Base-by-base conservation (phyloP, 2,113 vertebrate species). In the Peromyscus californicus region DNA sequence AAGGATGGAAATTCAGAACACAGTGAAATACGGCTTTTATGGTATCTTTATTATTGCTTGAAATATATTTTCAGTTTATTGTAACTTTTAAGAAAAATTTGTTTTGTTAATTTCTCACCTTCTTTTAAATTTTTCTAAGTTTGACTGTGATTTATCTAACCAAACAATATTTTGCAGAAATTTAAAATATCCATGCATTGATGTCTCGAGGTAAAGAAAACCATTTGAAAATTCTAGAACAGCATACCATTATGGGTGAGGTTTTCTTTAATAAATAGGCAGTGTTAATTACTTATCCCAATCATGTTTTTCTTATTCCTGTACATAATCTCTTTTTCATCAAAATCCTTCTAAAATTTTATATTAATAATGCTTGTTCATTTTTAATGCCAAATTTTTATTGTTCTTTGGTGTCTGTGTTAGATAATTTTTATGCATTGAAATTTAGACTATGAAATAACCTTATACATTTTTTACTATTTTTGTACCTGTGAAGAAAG, bases 21-120 rank as follows among this genome's bases (percentile, higher is more conserved):
- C 26, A 72, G 19, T 11, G 0, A 82, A 39, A 54, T 61, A 45
- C 1, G 22, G 1, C 5, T 33, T 15, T 29, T 24, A 39, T 22
- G 3, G 2, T 1, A 24, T 69, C 2, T 16, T 3, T 63, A n/a
- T 29, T 75, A 80, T n/a, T n/a, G 10, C 1, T n/a, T 51, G 7
- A 7, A 22, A 67, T 48, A 33, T 75, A 42, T 80, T 82, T 82
- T 57, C 78, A 51, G 22, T n/a, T 42, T 9, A 33, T 75, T n/a
- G 42, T 93, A 51, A n/a, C 22, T 76, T 70, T 83, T 45, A 87
- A 70, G 59, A 94, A 79, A 79, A 2, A 0, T 4, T 33, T 54
- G 0, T 24, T 78, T 26, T 1, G 24, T 21, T 80, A 74, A 42
- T 84, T 45, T 94, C 3, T 90, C 33, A 86, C 2, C 61, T 54